Conservation (phyloP, 1,140 invertebrate genomes). For the Drosophila miranda region DNA sequence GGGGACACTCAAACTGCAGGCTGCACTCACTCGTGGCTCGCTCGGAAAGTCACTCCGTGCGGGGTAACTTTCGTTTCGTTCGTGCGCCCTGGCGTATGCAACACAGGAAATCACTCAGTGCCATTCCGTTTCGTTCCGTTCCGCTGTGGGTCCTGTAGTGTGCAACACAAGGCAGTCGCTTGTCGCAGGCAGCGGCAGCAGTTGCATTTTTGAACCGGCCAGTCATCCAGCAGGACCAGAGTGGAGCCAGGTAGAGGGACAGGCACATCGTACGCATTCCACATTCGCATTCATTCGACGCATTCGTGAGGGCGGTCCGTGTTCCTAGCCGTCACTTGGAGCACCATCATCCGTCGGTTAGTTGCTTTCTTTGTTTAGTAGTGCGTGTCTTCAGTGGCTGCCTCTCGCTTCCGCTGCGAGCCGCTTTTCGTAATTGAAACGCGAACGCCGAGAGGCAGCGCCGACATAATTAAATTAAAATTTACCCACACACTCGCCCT, state of each 20-base stretch:
- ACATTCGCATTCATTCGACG: slow-evolving; percentile 22
- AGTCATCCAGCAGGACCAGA: slow-evolving; percentile 19
- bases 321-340: slow-evolving; percentile 25
- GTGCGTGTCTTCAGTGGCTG: slow-evolving; percentile 64
- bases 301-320: slow-evolving; percentile 16
- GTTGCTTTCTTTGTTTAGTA: slow-evolving; percentile 66
- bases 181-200: slow-evolving; percentile 60
- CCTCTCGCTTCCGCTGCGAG: slow-evolving; percentile 48
- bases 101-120: slow-evolving; percentile 25
- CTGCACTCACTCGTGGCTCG: slow-evolving; percentile 38
- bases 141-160: slow-evolving; percentile 29
- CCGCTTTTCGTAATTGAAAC: slow-evolving; percentile 65
- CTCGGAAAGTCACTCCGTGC: slow-evolving; percentile 16
- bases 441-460: slow-evolving; percentile 30
- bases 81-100: slow-evolving; percentile 52
- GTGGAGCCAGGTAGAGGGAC: slow-evolving; percentile 10
- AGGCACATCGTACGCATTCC: slow-evolving; percentile 27
- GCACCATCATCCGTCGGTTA: slow-evolving; percentile 20
- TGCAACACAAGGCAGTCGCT: slow-evolving; percentile 60
- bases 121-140: slow-evolving; percentile 47
- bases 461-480: slow-evolving; percentile 78
- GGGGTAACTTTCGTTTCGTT: slow-evolving; percentile 33
- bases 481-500: slow-evolving; percentile 45
- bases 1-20: slow-evolving; percentile 44
- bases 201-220: slow-evolving; percentile 47